Percentiles rank a stretch among this genome's conserved stretches.
phyloP scores from a whole-genome alignment of 2,888 invertebrate species.

The Chrysolina americana region DNA sequence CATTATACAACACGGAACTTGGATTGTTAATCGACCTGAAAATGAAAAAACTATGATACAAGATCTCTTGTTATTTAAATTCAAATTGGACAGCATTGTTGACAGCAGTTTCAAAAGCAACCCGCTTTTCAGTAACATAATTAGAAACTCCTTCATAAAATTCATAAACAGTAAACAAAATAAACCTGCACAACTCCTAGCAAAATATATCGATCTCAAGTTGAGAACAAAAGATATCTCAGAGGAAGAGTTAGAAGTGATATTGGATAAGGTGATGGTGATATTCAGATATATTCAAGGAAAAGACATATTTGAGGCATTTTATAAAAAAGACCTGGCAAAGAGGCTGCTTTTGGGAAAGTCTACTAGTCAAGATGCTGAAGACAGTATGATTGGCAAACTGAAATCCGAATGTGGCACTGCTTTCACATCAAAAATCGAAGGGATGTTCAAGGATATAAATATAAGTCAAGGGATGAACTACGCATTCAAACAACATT shows the following conservation, averaged over 20 bases:
- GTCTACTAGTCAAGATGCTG: slow-evolving; percentile 98
- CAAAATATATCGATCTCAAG: slow-evolving; percentile 97
- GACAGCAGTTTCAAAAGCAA: slow-evolving; percentile 89
- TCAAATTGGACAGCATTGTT: slow-evolving; percentile 93
- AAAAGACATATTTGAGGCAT: slow-evolving; percentile 99
- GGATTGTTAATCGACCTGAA: slow-evolving; percentile 89
- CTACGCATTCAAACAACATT: slow-evolving; percentile 88
- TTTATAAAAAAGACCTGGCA: slow-evolving; percentile 98
- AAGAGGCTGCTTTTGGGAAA: slow-evolving; percentile 96
- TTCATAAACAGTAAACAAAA: slow-evolving; percentile 97
- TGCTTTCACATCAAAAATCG: slow-evolving; percentile 96
- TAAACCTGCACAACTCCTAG: slow-evolving; percentile 97
- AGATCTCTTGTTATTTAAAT: slow-evolving; percentile 95
- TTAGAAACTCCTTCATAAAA: slow-evolving; percentile 95
- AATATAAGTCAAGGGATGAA: slow-evolving; percentile 96
- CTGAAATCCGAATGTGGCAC: slow-evolving; percentile 98
- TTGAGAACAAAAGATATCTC: slow-evolving; percentile 95
- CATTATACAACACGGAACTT: slow-evolving; percentile 94
- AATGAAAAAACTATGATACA: slow-evolving; percentile 95
- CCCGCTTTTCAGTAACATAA: slow-evolving; percentile 87
- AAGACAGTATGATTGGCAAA: slow-evolving; percentile 98
- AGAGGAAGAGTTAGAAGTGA: slow-evolving; percentile 93
- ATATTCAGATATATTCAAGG: slow-evolving; percentile 98
- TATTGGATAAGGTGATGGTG: slow-evolving; percentile 97
- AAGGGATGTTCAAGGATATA: slow-evolving; percentile 99